phyloP scores from a whole-genome alignment of 2,113 vertebrate species.

The Hirundichthys speculiger region DNA sequence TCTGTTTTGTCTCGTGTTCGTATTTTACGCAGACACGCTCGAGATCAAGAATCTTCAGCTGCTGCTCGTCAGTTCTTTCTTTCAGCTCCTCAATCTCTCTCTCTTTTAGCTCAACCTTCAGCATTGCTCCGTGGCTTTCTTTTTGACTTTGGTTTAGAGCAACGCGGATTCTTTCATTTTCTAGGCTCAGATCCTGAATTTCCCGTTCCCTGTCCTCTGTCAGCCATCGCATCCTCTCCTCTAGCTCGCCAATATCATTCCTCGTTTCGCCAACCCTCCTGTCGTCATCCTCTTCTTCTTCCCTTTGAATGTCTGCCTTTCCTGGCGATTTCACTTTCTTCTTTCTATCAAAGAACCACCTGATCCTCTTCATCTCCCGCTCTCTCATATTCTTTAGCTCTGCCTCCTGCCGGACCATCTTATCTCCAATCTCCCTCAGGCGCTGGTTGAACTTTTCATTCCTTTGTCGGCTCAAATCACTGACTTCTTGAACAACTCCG shows the following conservation, averaged over 20 bases:
- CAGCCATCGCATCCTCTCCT: conserved; percentile 75
- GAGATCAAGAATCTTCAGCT: conserved; percentile 69
- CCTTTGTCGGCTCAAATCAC: conserved; percentile 66
- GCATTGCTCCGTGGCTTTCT: conserved; percentile 38
- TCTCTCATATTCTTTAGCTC: conserved; percentile 77
- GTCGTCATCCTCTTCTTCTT: conserved; percentile 72
- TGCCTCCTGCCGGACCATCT: conserved; percentile 69
- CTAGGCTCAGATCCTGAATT: conserved; percentile 71
- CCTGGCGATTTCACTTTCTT: conserved; percentile 69
- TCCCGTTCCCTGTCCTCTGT: conserved; percentile 78
- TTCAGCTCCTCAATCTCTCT: conserved; percentile 70
- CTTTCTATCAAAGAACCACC: conserved; percentile 76
- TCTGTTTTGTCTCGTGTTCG: conserved; percentile 51
- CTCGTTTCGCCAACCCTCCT: conserved; percentile 25
- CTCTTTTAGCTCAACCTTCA: conserved; percentile 63
- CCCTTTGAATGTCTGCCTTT: conserved; percentile 51
- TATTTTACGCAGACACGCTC: conserved; percentile 38
- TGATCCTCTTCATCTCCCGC: conserved; percentile 74
- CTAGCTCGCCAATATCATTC: conserved; percentile 64
- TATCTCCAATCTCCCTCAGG: conserved; percentile 70
- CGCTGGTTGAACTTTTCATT: conserved; percentile 72
- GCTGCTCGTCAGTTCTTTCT: conserved; percentile 72
- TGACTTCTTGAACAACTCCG: conserved; percentile 70
- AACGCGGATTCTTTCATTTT: conserved; percentile 51
- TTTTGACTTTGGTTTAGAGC: conserved; percentile 40